These are phyloP conservation scores for Poecilia wingei DNA, from an alignment of 2,797 vertebrate species.

Conservation along the genomic window DNA sequence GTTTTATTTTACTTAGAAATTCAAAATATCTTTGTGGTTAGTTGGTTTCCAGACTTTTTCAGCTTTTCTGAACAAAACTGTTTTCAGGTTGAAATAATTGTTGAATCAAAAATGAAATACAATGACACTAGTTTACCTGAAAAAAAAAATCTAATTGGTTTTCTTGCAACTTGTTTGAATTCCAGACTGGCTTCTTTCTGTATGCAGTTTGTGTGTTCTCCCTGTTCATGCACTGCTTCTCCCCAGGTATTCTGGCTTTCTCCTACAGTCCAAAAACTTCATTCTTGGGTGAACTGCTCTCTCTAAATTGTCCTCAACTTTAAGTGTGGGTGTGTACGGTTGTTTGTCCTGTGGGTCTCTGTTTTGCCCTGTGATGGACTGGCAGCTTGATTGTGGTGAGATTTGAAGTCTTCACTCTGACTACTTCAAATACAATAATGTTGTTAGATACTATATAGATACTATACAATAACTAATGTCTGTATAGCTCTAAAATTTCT, in stretches of 20 bases:
- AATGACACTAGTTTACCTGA: too few species aligned
- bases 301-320: background rate
- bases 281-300: background rate
- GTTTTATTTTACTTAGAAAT: too few species aligned
- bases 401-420: background rate
- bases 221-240: background rate
- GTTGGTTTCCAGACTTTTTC: too few species aligned
- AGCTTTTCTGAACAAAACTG: too few species aligned
- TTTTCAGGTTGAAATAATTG: too few species aligned
- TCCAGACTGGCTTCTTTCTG: background rate
- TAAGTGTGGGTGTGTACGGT: background rate
- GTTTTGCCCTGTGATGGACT: background rate
- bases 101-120: too few species aligned
- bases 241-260: background rate
- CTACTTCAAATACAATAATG: background rate
- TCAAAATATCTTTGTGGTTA: too few species aligned
- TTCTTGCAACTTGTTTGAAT: background rate
- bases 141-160: background rate
- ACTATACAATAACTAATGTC: background rate
- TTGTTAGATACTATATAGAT: background rate
- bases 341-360: background rate
- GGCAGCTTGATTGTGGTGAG: background rate
- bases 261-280: background rate
- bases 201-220: background rate
- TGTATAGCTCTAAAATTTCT: background rate